Base-by-base conservation (phyloP, 2,888 invertebrate species). In the Aleiodes alternator region DNA sequence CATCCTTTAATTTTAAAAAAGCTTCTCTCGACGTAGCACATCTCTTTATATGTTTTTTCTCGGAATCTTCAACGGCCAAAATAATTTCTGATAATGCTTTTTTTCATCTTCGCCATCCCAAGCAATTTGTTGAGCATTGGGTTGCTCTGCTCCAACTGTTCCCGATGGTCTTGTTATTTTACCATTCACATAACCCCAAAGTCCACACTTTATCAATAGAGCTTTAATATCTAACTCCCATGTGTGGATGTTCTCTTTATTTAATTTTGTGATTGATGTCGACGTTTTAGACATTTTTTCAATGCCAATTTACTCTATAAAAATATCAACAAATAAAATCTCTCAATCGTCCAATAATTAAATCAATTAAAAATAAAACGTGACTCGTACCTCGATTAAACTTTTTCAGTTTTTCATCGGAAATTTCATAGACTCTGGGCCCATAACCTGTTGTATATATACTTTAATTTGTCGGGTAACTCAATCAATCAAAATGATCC, bases 11-110 rank as follows among this genome's bases (percentile, higher is more conserved):
- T 11, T 70, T 70, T 7, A 57, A 9, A 56, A 57, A 68, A 1
- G 66, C 66, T 3, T 38, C 66, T 16, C 57, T 43, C 11, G 70
- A 69, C 1, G 73, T 76, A 34, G 61, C 50, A 29, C 73, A 73
- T 34, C 31, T 57, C 9, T 57, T 57, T 0, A 57, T 29, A 43
- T 31, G 29, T 31, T 31, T 31, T 34, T 31, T n/a, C 34, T 23
- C 34, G 0, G 8, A 12, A 29, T 57, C 34, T 12, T 57, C 34
- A 31, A 57, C 23, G 12, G 12, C 12, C n/a, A 57, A 12, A 29
- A 57, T 57, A 9, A 57, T 29, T 0, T 57, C 57, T 9, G 57
- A 11, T 12, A 57, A 57, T 31, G 57, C 57, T 11, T 57, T 11
- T 57, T 57, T 23, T 31, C 29, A 57, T 57, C 57, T 29, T 12